Evolutionary conservation across 1,140 invertebrate genomes (phyloP).

Genomic region (Drosophila erecta): DNA sequence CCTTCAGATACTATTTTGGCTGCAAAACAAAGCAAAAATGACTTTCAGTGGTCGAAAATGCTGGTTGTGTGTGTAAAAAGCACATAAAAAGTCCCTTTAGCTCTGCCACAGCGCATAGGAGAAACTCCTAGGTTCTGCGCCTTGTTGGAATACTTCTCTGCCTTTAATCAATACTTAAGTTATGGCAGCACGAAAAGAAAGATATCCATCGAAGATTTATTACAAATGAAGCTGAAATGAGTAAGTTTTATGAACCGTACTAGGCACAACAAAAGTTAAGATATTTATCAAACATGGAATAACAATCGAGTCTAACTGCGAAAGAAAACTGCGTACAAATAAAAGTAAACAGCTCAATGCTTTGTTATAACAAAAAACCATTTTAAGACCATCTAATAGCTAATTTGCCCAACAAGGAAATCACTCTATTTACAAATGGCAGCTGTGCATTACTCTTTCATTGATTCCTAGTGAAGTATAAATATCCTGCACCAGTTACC

Average conservation of each 20-base stretch:
- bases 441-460: constrained; percentile 2
- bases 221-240: neutral
- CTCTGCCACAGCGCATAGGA: neutral
- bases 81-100: constrained; percentile 22
- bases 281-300: neutral
- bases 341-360: too few relatives aligned
- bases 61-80: constrained; percentile 24
- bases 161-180: constrained; percentile 35
- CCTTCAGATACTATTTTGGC: constrained; percentile 61
- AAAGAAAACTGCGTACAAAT: neutral
- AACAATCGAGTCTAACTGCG: neutral
- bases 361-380: neutral
- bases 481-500: constrained; percentile 17
- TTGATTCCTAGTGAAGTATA: constrained; percentile 12
- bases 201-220: neutral
- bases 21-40: constrained; percentile 47
- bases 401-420: neutral
- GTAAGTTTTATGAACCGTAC: neutral
- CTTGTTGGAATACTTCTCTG: neutral
- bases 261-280: neutral
- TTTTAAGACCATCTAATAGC: neutral
- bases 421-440: constrained; percentile 15
- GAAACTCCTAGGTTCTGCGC: neutral
- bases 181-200: neutral
- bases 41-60: constrained; percentile 23